Evolutionary conservation across 1,140 invertebrate genomes (phyloP).

Genomic region (Melanaphis sacchari): DNA sequence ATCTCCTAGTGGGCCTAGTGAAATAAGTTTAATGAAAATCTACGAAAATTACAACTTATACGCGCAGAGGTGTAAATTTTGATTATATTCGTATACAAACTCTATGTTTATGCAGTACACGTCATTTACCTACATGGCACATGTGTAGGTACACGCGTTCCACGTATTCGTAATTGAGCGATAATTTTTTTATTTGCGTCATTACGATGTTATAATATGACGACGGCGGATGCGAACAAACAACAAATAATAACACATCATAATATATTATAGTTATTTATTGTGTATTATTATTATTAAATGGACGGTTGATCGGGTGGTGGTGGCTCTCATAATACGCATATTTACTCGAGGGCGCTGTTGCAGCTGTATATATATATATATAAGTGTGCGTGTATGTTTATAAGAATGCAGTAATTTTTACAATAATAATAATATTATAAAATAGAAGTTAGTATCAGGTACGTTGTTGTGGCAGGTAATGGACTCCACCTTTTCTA

Average conservation of each 20-base stretch:
- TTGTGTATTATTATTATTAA: conserved; percentile 1
- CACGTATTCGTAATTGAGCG: neutral
- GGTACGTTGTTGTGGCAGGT: neutral
- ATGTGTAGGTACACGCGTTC: neutral
- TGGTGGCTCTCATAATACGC: neutral
- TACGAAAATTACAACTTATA: neutral
- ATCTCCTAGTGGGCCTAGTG: neutral
- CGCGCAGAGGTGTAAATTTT: neutral
- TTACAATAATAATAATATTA: neutral
- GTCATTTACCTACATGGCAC: neutral
- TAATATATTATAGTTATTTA: neutral
- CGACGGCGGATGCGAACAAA: neutral
- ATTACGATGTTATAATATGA: conserved; percentile 9
- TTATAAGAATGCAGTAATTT: neutral
- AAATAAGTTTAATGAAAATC: neutral
- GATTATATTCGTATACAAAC: neutral
- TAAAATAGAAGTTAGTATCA: neutral
- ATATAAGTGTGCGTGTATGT: neutral
- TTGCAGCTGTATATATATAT: neutral
- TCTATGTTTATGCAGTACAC: neutral
- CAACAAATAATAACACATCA: neutral
- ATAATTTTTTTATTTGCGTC: conserved; percentile 6
- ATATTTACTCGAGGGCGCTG: neutral
- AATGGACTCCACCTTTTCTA: neutral
- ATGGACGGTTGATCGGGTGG: neutral